These are phyloP conservation scores for Phoenoteleia sp. DNA, from an alignment of 2,888 invertebrate genomes.

Conservation along the genomic window DNA sequence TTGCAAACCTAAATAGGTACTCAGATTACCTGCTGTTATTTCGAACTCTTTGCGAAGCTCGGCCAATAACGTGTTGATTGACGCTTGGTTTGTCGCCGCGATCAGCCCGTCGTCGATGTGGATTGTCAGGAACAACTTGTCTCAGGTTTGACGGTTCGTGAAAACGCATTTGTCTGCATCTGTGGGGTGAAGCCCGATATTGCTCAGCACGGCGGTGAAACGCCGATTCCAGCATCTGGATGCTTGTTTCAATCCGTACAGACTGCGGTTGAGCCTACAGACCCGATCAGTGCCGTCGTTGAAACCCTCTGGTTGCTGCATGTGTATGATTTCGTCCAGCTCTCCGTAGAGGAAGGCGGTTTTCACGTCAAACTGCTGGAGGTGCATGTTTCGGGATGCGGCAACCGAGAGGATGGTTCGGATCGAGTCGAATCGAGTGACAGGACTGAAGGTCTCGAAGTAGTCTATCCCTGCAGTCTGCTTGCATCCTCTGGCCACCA, in stretches of 20 bases:
- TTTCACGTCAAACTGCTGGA: too few species aligned
- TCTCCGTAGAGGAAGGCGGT: too few species aligned
- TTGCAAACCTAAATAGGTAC: not conserved
- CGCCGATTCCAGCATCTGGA: conserved; percentile 80
- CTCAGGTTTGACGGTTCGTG: conserved; percentile 45
- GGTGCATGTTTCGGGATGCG: too few species aligned
- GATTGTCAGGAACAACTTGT: conserved; percentile 75
- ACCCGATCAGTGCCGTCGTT: conserved; percentile 76
- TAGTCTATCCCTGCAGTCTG: too few species aligned
- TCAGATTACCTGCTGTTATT: conserved; percentile 2
- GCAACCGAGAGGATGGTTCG: too few species aligned
- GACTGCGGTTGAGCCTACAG: conserved; percentile 79
- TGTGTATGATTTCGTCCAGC: conserved; percentile 78
- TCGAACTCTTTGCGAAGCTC: conserved; percentile 12
- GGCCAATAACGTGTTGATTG: not conserved
- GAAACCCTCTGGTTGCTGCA: conserved; percentile 81
- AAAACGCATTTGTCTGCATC: conserved; percentile 80
- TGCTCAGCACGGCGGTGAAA: conserved; percentile 75
- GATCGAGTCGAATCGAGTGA: too few species aligned
- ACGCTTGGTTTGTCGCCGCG: not conserved
- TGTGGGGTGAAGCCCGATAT: conserved; percentile 74
- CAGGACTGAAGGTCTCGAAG: too few species aligned
- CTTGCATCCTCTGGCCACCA: too few species aligned
- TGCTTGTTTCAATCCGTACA: conserved; percentile 83
- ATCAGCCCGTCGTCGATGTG: conserved; percentile 80